A percentile compares a stretch with the other conserved stretches of the same genome.
These are phyloP conservation scores for Spisula solida DNA, from an alignment of 2,888 invertebrate genomes.

Conservation along the genomic window DNA sequence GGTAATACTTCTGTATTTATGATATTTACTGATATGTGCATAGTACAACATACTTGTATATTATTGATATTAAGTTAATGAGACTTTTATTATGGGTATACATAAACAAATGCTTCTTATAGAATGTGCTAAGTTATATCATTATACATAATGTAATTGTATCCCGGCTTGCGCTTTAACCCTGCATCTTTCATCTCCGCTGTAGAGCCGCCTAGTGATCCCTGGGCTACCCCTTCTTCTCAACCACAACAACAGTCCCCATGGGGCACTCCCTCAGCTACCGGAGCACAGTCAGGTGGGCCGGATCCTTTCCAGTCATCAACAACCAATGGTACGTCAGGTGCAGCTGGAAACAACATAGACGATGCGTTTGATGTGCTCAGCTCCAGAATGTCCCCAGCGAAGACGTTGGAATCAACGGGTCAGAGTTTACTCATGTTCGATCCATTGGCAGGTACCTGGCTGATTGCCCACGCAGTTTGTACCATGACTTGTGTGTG, in stretches of 20 bases:
- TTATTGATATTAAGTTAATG: not conserved
- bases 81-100: not conserved
- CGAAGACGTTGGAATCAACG: constrained; percentile 64
- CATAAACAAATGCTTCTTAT: not conserved
- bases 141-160: constrained; percentile 16
- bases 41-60: not conserved
- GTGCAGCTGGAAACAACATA: constrained; percentile 72
- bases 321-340: constrained; percentile 74
- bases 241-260: constrained; percentile 53
- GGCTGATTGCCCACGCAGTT: constrained; percentile 40
- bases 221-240: constrained; percentile 77
- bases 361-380: constrained; percentile 86
- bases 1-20: no score
- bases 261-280: constrained; percentile 25
- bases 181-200: constrained; percentile 31
- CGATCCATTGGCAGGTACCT: constrained; percentile 81
- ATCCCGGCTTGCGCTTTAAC: constrained; percentile 36
- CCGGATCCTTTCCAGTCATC: constrained; percentile 91
- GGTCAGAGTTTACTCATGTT: constrained; percentile 78
- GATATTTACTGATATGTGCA: no score
- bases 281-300: constrained; percentile 88
- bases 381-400: constrained; percentile 81
- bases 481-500: constrained; percentile 43
- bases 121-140: constrained; percentile 9
- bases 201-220: constrained; percentile 63